Evolutionary conservation across 2,888 invertebrate species (phyloP), one percentile per base, ranked within the genome.

Genomic region (Charanyca ferruginea): DNA sequence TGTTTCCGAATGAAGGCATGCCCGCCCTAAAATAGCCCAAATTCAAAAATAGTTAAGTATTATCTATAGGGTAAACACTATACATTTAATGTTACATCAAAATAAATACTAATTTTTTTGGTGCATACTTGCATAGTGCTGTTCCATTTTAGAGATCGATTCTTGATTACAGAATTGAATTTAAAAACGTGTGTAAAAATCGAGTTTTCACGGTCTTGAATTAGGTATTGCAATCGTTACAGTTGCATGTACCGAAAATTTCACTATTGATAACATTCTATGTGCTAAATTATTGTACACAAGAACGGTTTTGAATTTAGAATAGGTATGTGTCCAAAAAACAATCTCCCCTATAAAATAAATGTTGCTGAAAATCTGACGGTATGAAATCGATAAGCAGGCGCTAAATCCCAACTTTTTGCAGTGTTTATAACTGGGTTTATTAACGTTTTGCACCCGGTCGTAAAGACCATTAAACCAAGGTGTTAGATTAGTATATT

Each of bases 171-270:
- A 75, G 44, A 61, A 58, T 53, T 18, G 32, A 38, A 54, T 61
- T 45, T 73, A 28, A 49, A 66, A 61, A 57, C 54, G 48, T 74
- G 79, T 60, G 59, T 49, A 49, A 61, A 60, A 61, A 66, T 57
- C 11, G 22, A 58, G 23, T 53, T 48, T 59, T 73, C 60, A 66
- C 74, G 74, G 74, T 66, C 55, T 78, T 78, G 73, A 78, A 74
- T 77, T 57, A n/a, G n/a, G n/a, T n/a, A 77, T 60, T n/a, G 53
- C 60, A 66, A 66, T 48, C 41, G 52, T 51, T 63, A 35, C 5
- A 18, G 25, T 73, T 74, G 66, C 78, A 78, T 47, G 73, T 78
- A 57, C 23, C 45, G 66, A 61, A 66, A 61, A 78, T 58, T 59
- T 54, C 48, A 48, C 66, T 64, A 65, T 54, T 64, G 54, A 42